Evolutionary conservation across 1,140 invertebrate genomes (phyloP).

Genomic region (Leptonema lineaticorne): DNA sequence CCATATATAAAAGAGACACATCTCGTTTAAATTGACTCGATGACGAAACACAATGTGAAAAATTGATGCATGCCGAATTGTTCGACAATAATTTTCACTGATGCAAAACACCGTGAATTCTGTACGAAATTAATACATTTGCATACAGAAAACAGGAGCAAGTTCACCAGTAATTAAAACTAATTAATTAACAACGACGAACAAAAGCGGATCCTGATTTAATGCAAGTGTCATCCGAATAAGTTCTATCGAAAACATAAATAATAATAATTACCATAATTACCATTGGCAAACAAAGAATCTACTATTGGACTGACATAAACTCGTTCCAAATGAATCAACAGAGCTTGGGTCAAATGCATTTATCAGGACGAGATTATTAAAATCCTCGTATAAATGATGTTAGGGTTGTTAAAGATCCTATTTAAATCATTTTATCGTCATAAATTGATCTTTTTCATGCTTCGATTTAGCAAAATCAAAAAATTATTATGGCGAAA

Average conservation of each 20-base stretch:
- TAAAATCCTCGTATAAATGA: background rate
- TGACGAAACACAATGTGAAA: too few relatives aligned
- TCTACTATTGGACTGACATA: background rate
- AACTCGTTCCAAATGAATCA: background rate
- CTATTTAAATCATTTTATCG: background rate
- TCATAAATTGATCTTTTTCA: background rate
- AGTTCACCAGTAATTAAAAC: too few relatives aligned
- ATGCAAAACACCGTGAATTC: too few relatives aligned
- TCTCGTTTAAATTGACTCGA: background rate
- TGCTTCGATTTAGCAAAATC: too few relatives aligned
- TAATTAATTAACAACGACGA: background rate
- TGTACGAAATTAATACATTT: too few relatives aligned
- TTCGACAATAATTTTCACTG: too few relatives aligned
- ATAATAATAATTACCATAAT: slow-evolving; percentile 24
- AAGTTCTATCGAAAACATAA: too few relatives aligned
- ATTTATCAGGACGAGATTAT: background rate
- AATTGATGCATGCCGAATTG: too few relatives aligned
- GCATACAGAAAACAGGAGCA: too few relatives aligned
- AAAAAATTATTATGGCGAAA: too few relatives aligned
- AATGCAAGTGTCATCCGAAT: background rate
- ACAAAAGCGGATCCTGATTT: background rate
- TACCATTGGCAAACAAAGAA: background rate
- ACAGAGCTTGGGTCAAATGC: background rate
- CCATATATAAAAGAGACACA: slow-evolving; percentile 21
- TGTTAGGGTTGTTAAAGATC: background rate